These are phyloP conservation scores for Caenorhabditis sp. DNA, from an alignment of 2,888 invertebrate species.

Conservation along the genomic window DNA sequence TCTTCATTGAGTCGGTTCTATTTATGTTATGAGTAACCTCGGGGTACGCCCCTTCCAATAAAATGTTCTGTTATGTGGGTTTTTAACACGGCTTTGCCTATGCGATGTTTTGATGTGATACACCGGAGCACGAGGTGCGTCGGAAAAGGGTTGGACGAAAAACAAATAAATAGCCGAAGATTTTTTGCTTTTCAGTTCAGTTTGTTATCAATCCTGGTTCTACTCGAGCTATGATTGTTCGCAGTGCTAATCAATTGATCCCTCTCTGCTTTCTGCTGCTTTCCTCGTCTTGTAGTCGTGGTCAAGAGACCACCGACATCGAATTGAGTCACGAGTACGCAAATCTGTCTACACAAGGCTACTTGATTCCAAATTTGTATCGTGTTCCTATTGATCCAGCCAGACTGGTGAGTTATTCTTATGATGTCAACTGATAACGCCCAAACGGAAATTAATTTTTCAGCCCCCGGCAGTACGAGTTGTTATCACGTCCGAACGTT, in stretches of 20 bases:
- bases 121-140: too few relatives aligned
- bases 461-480: slow-evolving; percentile 13
- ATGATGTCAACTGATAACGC: background rate
- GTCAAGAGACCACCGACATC: slow-evolving; percentile 2
- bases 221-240: background rate
- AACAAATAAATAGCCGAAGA: too few relatives aligned
- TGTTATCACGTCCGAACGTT: slow-evolving; percentile 2
- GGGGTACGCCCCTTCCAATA: slow-evolving; percentile 37
- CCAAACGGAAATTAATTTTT: background rate
- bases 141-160: too few relatives aligned
- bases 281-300: background rate
- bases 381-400: background rate
- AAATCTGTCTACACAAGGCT: slow-evolving; percentile 15
- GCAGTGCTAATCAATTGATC: background rate
- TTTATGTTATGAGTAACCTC: slow-evolving; percentile 42
- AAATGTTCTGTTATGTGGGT: slow-evolving; percentile 45
- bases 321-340: slow-evolving; percentile 7
- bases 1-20: slow-evolving; percentile 36
- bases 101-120: too few relatives aligned
- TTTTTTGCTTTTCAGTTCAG: too few relatives aligned
- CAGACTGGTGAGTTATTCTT: background rate
- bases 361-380: slow-evolving; percentile 17
- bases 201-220: too few relatives aligned
- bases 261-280: background rate
- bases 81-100: background rate